Percentiles rank a stretch among this genome's conserved stretches.
Conservation (phyloP, 2,797 vertebrate species). For the Oryzias sinensis region DNA sequence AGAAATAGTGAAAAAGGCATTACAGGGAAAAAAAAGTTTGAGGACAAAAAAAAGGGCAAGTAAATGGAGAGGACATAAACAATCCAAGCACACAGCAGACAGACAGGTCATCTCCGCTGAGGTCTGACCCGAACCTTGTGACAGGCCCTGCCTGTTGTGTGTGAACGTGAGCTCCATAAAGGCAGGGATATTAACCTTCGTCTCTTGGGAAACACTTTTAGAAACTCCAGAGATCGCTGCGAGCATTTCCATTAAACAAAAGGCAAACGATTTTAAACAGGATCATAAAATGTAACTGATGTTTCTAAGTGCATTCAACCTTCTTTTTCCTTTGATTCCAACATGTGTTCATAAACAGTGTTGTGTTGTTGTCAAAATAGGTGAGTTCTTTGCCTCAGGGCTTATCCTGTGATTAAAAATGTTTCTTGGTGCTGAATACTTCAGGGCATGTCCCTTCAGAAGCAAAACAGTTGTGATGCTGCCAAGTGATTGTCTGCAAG, state of each 20-base stretch:
- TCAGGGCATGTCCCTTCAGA: not conserved
- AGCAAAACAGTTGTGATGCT: slow-evolving; percentile 9
- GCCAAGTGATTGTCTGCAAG: slow-evolving; percentile 27
- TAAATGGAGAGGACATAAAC: slow-evolving; percentile 15
- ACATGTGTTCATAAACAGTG: slow-evolving; percentile 22
- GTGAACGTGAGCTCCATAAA: slow-evolving; percentile 48
- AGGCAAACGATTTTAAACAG: not conserved
- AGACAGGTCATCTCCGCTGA: slow-evolving; percentile 48
- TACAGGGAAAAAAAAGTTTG: slow-evolving; percentile 3
- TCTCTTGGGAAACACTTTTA: slow-evolving; percentile 69
- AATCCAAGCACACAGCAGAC: slow-evolving; percentile 23
- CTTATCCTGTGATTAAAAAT: not conserved
- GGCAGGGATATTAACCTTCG: slow-evolving; percentile 59
- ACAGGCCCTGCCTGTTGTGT: slow-evolving; percentile 53
- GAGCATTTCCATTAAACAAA: slow-evolving; percentile 24
- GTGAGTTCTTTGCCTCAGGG: slow-evolving; percentile 15
- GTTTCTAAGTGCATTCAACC: too few species aligned
- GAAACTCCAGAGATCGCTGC: slow-evolving; percentile 32
- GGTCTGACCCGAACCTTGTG: slow-evolving; percentile 52
- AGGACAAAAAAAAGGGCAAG: slow-evolving; percentile 18
- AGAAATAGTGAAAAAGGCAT: slow-evolving; percentile 5
- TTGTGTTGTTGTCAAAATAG: slow-evolving; percentile 27
- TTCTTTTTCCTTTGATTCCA: slow-evolving; percentile 33
- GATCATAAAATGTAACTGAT: too few species aligned
- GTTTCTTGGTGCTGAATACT: not conserved